phyloP scores from a whole-genome alignment of 1,140 invertebrate genomes.

The Pteromalus puparum region DNA sequence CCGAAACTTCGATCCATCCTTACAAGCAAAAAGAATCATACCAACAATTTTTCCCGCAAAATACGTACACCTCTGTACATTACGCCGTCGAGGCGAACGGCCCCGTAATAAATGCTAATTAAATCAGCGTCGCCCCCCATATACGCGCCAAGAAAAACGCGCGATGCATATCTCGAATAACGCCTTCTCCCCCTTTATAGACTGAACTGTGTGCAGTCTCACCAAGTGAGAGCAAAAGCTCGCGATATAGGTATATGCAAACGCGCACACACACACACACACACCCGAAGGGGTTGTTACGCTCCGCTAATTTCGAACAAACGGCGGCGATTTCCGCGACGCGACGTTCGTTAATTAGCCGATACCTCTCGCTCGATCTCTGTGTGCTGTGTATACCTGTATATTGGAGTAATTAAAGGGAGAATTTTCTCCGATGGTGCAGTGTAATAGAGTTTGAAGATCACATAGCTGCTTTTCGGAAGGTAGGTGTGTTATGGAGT shows the following conservation, averaged over 20 bases:
- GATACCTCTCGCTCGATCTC: not conserved
- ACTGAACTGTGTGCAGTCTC: not conserved
- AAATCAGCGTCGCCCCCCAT: not conserved
- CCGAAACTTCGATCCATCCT: too few relatives aligned
- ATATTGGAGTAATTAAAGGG: not conserved
- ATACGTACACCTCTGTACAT: not conserved
- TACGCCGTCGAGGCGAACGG: not conserved
- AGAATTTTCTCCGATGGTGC: too few relatives aligned
- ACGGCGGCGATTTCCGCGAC: not conserved
- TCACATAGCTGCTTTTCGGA: too few relatives aligned
- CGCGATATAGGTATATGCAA: too few relatives aligned
- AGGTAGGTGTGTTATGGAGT: too few relatives aligned
- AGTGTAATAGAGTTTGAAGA: too few relatives aligned
- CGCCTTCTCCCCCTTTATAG: not conserved
- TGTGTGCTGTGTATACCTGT: not conserved
- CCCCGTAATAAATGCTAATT: constrained; percentile 24
- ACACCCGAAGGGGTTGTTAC: not conserved
- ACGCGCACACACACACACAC: too few relatives aligned
- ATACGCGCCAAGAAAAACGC: not conserved
- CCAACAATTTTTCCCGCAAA: not conserved
- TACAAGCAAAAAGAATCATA: not conserved
- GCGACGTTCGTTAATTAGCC: constrained; percentile 4
- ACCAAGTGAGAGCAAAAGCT: not conserved
- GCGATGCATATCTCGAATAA: constrained; percentile 17
- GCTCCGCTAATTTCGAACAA: constrained; percentile 16